Evolutionary conservation across 2,888 invertebrate genomes (phyloP).

Genomic region (Lissocephala sabroskyi): DNA sequence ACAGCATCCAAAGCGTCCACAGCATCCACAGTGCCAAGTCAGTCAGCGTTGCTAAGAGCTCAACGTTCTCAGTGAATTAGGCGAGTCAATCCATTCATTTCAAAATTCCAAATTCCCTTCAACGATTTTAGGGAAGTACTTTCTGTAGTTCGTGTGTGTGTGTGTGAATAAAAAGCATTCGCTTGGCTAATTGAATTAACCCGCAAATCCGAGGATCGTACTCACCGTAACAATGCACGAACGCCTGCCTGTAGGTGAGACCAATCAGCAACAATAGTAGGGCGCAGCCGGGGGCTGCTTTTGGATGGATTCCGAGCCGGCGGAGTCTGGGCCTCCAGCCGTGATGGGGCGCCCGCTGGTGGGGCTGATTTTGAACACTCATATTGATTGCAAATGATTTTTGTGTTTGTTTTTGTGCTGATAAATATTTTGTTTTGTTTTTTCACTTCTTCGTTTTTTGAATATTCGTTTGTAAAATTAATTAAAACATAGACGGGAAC

Average conservation of each 20-base stretch:
- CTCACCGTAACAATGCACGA: constrained; percentile 57
- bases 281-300: constrained; percentile 20
- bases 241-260: constrained; percentile 39
- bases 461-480: background rate
- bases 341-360: constrained; percentile 40
- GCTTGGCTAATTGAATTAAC: constrained; percentile 20
- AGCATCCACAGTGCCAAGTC: too few species aligned
- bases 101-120: too few species aligned
- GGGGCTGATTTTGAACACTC: constrained; percentile 63
- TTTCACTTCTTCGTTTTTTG: constrained; percentile 30
- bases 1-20: too few species aligned
- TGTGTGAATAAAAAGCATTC: constrained; percentile 7
- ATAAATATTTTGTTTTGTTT: constrained; percentile 8
- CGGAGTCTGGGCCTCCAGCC: constrained; percentile 10
- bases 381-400: constrained; percentile 48
- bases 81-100: too few species aligned
- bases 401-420: background rate
- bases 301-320: constrained; percentile 24
- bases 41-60: too few species aligned
- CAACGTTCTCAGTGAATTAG: too few species aligned
- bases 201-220: constrained; percentile 20
- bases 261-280: constrained; percentile 48
- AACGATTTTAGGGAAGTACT: too few species aligned
- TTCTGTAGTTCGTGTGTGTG: too few species aligned
- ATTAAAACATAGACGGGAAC: too few species aligned